Conservation (phyloP, 2,797 vertebrate genomes). For the Lagocephalus sceleratus region DNA sequence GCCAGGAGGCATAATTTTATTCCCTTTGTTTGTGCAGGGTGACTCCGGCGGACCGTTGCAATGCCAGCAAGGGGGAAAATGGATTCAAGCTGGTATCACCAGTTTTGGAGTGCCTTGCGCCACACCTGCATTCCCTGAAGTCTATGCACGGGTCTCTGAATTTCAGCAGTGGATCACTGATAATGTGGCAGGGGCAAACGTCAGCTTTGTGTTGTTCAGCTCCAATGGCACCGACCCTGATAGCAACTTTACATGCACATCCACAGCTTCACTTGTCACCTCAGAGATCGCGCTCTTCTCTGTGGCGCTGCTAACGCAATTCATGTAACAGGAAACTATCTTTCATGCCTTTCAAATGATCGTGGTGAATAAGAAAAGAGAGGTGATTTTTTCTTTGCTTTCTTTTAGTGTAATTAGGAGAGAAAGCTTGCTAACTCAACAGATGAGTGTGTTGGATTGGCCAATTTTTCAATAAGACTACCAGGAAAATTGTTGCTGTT, state of each 20-base stretch:
- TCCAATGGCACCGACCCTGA: constrained; percentile 46
- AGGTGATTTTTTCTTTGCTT: not conserved
- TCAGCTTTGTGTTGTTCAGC: constrained; percentile 43
- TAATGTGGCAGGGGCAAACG: constrained; percentile 3
- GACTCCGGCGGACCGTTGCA: constrained; percentile 74
- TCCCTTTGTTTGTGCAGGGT: constrained; percentile 46
- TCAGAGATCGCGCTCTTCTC: not conserved
- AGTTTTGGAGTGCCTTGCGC: constrained; percentile 68
- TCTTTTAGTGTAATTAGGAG: not conserved
- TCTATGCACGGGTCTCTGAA: constrained; percentile 61
- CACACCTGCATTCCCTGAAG: constrained; percentile 41
- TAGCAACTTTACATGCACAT: constrained; percentile 38
- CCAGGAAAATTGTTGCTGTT: not conserved
- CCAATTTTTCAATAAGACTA: not conserved
- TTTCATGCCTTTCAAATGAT: no score
- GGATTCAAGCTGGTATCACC: constrained; percentile 65
- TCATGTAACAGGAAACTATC: constrained; percentile 9
- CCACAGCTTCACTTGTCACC: not conserved
- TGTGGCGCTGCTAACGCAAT: not conserved
- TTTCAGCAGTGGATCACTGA: constrained; percentile 60
- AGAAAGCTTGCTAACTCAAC: not conserved
- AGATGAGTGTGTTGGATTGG: not conserved
- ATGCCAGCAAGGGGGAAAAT: constrained; percentile 54
- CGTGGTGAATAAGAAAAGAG: no score
- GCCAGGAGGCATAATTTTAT: not conserved